Conservation (phyloP, 2,888 invertebrate species). For the Achlya flavicornis region DNA sequence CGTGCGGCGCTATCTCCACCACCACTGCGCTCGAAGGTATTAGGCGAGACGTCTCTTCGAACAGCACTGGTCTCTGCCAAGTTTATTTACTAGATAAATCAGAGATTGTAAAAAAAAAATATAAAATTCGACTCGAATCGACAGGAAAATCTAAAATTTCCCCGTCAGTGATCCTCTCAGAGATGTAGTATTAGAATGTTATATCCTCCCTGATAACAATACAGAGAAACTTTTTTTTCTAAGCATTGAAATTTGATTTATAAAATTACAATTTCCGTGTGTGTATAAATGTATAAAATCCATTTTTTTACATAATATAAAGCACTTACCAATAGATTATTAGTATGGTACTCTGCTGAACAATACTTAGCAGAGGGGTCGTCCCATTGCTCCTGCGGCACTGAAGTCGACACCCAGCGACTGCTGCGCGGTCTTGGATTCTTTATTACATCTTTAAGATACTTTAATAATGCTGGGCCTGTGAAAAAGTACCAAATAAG, state of each 20-base stretch:
- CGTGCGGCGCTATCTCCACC: conserved; percentile 96
- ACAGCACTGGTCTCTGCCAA: conserved; percentile 85
- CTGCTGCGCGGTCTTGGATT: conserved; percentile 86
- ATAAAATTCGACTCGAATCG: too few species aligned
- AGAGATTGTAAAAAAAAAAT: too few species aligned
- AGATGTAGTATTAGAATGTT: too few species aligned
- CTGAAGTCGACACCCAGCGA: conserved; percentile 93
- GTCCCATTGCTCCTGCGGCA: conserved; percentile 79
- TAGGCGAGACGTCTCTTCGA: conserved; percentile 90
- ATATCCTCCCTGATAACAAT: too few species aligned
- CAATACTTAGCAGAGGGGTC: conserved; percentile 72
- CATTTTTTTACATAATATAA: background rate
- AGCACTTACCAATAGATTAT: conserved; percentile 86
- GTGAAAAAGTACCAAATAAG: background rate
- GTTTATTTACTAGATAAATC: background rate
- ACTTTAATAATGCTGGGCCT: conserved; percentile 77
- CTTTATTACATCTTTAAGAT: conserved; percentile 85
- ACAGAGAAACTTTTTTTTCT: too few species aligned
- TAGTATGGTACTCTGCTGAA: conserved; percentile 93
- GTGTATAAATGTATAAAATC: too few species aligned
- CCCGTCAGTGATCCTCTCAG: too few species aligned
- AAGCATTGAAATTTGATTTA: too few species aligned
- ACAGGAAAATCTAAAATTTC: too few species aligned
- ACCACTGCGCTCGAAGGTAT: conserved; percentile 91
- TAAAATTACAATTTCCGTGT: too few species aligned